Conservation (phyloP, 2,888 invertebrate genomes). For the Palloptera scutellata region DNA sequence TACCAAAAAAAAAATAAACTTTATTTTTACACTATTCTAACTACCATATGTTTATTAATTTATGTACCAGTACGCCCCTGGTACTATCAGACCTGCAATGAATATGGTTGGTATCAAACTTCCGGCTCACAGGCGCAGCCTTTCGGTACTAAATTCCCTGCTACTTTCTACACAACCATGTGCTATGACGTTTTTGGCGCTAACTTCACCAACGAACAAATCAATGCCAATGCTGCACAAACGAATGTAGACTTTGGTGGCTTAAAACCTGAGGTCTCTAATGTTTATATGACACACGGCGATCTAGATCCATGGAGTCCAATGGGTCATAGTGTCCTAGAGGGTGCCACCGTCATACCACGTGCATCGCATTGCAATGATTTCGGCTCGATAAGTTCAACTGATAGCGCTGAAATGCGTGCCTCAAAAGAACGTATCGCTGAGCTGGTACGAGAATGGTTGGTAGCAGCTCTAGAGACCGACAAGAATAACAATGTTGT, state of each 20-base stretch:
- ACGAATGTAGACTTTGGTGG: slow-evolving; percentile 67
- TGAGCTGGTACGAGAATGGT: slow-evolving; percentile 54
- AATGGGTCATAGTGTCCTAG: slow-evolving; percentile 62
- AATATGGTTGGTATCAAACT: slow-evolving; percentile 86
- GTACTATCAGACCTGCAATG: slow-evolving; percentile 86
- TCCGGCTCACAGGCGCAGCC: slow-evolving; percentile 71
- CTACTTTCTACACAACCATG: slow-evolving; percentile 47
- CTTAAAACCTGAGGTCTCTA: slow-evolving; percentile 62
- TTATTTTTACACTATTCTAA: slow-evolving; percentile 2
- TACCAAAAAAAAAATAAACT: not conserved
- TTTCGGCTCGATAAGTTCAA: slow-evolving; percentile 49
- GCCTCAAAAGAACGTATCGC: slow-evolving; percentile 54
- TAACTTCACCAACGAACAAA: slow-evolving; percentile 44
- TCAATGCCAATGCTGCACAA: slow-evolving; percentile 46
- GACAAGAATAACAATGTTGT: not conserved
- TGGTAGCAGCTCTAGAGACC: slow-evolving; percentile 34
- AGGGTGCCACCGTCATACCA: slow-evolving; percentile 53
- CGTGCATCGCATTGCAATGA: slow-evolving; percentile 57
- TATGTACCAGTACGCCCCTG: slow-evolving; percentile 75
- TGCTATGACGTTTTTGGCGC: slow-evolving; percentile 55
- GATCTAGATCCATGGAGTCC: slow-evolving; percentile 69
- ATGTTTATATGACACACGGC: slow-evolving; percentile 68
- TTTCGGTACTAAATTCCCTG: slow-evolving; percentile 62
- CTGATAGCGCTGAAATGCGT: slow-evolving; percentile 53
- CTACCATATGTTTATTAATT: slow-evolving; percentile 5